Conservation (phyloP, 2,113 vertebrate genomes). For the Trichechus manatus region DNA sequence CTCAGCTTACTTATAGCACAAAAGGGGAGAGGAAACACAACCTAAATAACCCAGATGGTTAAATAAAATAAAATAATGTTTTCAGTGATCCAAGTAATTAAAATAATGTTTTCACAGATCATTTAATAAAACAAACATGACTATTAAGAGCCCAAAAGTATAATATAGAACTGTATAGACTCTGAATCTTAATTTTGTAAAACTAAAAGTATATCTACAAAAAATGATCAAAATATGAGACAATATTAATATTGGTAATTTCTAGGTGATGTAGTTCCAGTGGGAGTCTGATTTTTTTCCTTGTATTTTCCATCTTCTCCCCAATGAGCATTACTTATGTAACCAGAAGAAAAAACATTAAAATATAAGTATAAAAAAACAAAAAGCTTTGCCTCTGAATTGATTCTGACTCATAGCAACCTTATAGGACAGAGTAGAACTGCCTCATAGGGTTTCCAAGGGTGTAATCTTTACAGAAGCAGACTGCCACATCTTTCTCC, state of each 20-base stretch:
- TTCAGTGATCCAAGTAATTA: not conserved
- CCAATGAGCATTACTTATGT: not conserved
- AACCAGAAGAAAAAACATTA: constrained; percentile 24
- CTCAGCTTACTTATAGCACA: not conserved
- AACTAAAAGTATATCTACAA: not conserved
- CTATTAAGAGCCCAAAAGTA: not conserved
- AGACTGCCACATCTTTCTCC: not conserved
- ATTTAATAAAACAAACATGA: not conserved
- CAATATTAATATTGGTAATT: not conserved
- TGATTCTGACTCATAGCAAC: too few relatives aligned
- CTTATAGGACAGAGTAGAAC: too few relatives aligned
- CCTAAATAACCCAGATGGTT: not conserved
- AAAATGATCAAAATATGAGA: not conserved
- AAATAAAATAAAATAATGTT: not conserved
- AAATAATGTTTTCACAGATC: constrained; percentile 41
- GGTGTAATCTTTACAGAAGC: not conserved
- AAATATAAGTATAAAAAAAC: not conserved
- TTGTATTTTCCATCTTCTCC: constrained; percentile 21
- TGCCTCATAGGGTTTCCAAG: too few relatives aligned
- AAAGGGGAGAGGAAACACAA: not conserved
- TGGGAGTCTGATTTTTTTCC: not conserved
- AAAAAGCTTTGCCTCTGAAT: too few relatives aligned
- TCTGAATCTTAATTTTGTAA: not conserved
- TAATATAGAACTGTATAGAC: not conserved
- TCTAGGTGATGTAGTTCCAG: not conserved